Evolutionary conservation across 1,140 invertebrate genomes (phyloP).

Genomic region (Euura lappo): DNA sequence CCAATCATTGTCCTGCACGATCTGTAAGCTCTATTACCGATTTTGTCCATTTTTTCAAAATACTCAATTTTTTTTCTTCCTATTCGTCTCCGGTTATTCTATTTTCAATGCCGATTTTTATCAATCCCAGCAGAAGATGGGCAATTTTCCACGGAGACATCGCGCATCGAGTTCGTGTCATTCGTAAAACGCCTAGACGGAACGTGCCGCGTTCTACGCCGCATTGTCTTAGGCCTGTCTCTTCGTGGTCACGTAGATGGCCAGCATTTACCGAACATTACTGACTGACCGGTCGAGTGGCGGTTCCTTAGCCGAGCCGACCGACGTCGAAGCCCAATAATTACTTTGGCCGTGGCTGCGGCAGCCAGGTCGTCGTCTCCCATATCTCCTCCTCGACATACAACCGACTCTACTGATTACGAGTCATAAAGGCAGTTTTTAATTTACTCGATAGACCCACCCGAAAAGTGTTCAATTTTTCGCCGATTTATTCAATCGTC

Average conservation of each 20-base stretch:
- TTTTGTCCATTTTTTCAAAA: conserved; percentile 29
- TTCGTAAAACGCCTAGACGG: not conserved
- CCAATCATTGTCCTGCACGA: conserved; percentile 33
- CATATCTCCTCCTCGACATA: conserved; percentile 5
- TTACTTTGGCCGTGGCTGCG: conserved; percentile 28
- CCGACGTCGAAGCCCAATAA: conserved; percentile 30
- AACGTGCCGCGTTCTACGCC: not conserved
- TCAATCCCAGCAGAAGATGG: not conserved
- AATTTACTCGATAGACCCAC: conserved; percentile 47
- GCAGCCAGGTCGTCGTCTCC: conserved; percentile 11
- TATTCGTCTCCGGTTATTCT: not conserved
- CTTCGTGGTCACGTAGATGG: conserved; percentile 44
- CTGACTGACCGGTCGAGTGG: conserved; percentile 17
- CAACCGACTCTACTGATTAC: not conserved
- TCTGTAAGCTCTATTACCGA: conserved; percentile 41
- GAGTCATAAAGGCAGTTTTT: conserved; percentile 38
- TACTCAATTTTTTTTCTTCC: not conserved
- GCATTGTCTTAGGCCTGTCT: not conserved
- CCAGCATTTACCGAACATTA: conserved; percentile 44
- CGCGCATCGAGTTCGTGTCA: not conserved
- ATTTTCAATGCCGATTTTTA: conserved; percentile 18
- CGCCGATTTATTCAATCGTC: not conserved
- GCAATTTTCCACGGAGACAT: not conserved
- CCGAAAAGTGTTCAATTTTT: not conserved
- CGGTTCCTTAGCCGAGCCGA: conserved; percentile 18